Evolutionary conservation across 2,797 vertebrate species (phyloP).

Genomic region (Myotis myotis): DNA sequence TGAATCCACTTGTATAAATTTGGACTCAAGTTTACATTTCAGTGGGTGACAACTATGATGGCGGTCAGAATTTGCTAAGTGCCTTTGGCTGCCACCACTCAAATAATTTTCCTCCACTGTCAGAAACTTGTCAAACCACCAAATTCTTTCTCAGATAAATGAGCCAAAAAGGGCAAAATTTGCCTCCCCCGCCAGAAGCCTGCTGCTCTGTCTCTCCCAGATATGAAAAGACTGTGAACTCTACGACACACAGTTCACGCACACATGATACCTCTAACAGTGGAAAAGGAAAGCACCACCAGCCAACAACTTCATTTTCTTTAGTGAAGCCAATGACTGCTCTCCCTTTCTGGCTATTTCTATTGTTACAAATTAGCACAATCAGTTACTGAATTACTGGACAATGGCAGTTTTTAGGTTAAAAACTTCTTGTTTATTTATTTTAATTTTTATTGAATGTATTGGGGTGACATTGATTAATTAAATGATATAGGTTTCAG

Average conservation of each 20-base stretch:
- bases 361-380: background rate
- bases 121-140: constrained; percentile 70
- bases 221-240: background rate
- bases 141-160: constrained; percentile 64
- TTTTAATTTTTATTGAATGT: background rate
- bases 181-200: background rate
- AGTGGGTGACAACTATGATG: constrained; percentile 62
- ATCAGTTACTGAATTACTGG: background rate
- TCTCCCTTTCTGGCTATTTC: background rate
- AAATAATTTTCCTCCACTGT: constrained; percentile 61
- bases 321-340: background rate
- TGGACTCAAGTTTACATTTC: constrained; percentile 65
- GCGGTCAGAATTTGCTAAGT: constrained; percentile 71
- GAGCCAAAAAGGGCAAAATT: constrained; percentile 54
- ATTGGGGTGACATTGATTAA: background rate
- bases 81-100: constrained; percentile 62
- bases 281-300: background rate
- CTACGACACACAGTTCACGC: background rate
- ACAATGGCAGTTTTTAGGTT: background rate
- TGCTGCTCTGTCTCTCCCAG: constrained; percentile 32
- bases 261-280: background rate
- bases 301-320: background rate
- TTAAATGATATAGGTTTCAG: background rate
- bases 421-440: background rate
- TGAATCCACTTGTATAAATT: constrained; percentile 74